phyloP scores from a whole-genome alignment of 92 coral and sea anemone species.

The Parazoanthus darwini region DNA sequence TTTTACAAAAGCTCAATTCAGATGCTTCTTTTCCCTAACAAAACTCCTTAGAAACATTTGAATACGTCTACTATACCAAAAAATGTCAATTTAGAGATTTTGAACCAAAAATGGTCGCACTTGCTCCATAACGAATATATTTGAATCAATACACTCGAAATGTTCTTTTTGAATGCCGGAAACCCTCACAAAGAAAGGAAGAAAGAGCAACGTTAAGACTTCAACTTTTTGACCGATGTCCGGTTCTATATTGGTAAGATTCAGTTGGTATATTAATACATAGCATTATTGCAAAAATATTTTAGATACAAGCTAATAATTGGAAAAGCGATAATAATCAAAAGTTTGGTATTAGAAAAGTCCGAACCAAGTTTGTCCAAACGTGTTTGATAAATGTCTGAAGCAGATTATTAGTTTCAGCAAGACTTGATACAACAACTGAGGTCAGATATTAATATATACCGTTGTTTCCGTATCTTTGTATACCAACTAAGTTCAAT shows the following conservation, averaged over 20 bases:
- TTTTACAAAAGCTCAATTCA: too few species aligned
- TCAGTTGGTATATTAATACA: not conserved
- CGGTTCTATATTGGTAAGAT: not conserved
- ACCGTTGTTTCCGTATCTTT: not conserved
- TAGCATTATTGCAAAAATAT: not conserved
- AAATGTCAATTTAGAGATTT: not conserved
- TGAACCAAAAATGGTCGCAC: not conserved
- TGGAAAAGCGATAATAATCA: not conserved
- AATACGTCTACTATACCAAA: not conserved
- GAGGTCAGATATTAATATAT: not conserved
- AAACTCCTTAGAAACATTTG: not conserved
- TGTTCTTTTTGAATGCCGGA: not conserved
- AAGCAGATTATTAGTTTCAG: not conserved
- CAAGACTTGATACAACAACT: not conserved
- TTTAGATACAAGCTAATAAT: not conserved
- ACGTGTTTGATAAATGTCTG: too few species aligned
- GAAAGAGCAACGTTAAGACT: not conserved
- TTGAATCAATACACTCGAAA: not conserved
- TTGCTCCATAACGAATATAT: not conserved
- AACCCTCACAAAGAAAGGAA: not conserved
- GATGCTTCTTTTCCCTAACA: not conserved
- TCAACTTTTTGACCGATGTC: not conserved
- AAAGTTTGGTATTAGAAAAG: too few species aligned
- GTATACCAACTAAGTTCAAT: not conserved
- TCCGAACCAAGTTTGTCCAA: not conserved